phyloP scores from a whole-genome alignment of 2,888 invertebrate genomes.

The Mimas tiliae region DNA sequence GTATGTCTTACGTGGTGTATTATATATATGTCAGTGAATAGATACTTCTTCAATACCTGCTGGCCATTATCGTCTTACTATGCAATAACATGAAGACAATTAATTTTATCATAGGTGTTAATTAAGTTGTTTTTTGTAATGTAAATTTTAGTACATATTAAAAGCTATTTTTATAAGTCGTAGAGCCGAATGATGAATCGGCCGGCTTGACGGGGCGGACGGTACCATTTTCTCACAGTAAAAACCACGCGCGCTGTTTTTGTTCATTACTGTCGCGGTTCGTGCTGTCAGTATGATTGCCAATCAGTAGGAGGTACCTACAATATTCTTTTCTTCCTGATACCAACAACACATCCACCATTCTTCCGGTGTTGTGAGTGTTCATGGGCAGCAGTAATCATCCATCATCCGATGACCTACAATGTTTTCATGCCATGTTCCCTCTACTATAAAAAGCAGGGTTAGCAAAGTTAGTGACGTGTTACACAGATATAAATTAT shows the following conservation, averaged over 20 bases:
- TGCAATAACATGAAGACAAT: not conserved
- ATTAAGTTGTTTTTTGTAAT: not conserved
- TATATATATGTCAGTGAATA: not conserved
- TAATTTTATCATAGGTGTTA: not conserved
- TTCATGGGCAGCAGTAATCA: not conserved
- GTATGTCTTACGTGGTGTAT: not conserved
- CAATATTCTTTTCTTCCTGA: not conserved
- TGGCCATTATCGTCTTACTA: not conserved
- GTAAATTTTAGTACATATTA: not conserved
- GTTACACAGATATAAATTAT: slow-evolving; percentile 28
- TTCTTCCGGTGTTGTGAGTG: not conserved
- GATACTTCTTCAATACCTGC: not conserved
- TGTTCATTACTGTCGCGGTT: not conserved
- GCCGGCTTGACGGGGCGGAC: no score
- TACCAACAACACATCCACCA: not conserved
- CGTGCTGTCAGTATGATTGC: not conserved
- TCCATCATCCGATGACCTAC: not conserved
- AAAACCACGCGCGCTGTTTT: not conserved
- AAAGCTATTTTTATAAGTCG: no score
- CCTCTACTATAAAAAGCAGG: slow-evolving; percentile 39
- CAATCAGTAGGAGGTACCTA: no score
- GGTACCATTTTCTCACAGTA: no score
- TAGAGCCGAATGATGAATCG: no score
- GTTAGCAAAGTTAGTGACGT: slow-evolving; percentile 43
- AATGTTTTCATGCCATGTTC: not conserved